These are phyloP conservation scores for Ommatoiulus sabulosus DNA, from an alignment of 2,888 invertebrate species.

Conservation along the genomic window DNA sequence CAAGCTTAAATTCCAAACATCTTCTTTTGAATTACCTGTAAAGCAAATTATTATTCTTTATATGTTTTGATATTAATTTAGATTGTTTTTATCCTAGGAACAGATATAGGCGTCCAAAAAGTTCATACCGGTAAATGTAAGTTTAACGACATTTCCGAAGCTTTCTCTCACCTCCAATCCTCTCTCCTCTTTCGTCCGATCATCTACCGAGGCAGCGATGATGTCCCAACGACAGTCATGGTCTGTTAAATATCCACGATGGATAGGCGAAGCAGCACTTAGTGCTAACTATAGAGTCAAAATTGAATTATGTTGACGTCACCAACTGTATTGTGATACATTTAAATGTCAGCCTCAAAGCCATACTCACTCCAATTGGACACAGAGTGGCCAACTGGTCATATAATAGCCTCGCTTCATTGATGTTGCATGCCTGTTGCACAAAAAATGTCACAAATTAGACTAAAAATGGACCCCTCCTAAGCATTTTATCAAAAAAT, in stretches of 20 bases:
- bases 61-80: too few species aligned
- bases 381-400: slow-evolving; percentile 97
- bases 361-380: slow-evolving; percentile 84
- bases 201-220: slow-evolving; percentile 95
- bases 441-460: slow-evolving; percentile 44
- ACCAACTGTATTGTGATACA: neutral
- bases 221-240: slow-evolving; percentile 99
- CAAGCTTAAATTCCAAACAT: too few species aligned
- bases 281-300: slow-evolving; percentile 80
- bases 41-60: too few species aligned
- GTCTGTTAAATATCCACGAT: slow-evolving; percentile 93
- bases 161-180: slow-evolving; percentile 73
- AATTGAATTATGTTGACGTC: neutral
- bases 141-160: too few species aligned
- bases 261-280: slow-evolving; percentile 95
- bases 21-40: too few species aligned
- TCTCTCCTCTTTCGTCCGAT: slow-evolving; percentile 91
- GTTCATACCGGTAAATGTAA: too few species aligned
- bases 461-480: neutral
- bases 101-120: too few species aligned
- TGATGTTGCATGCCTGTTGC: slow-evolving; percentile 91
- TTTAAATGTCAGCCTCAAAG: neutral
- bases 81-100: too few species aligned
- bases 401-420: slow-evolving; percentile 94
- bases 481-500: too few species aligned